Evolutionary conservation across 2,888 invertebrate genomes (phyloP).

Genomic region (Poecilobothrus nobilitatus): DNA sequence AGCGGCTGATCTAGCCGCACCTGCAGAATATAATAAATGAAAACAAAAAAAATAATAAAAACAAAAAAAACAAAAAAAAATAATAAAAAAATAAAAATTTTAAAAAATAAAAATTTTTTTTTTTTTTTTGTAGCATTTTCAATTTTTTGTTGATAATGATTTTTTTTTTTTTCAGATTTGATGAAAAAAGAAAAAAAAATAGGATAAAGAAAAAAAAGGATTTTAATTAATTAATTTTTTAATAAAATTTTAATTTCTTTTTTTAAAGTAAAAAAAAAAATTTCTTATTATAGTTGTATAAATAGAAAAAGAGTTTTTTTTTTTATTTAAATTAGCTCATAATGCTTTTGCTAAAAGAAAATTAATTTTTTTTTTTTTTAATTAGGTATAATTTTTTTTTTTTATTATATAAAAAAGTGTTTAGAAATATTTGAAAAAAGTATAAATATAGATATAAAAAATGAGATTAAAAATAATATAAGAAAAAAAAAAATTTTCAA

Average conservation of each 20-base stretch:
- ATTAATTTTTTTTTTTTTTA: background rate
- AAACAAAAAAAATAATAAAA: background rate
- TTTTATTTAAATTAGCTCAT: background rate
- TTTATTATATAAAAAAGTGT: background rate
- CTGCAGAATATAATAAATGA: slow-evolving; percentile 45
- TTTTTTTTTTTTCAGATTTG: background rate
- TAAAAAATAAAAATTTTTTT: background rate
- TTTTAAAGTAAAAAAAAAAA: background rate
- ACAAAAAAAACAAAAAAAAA: background rate
- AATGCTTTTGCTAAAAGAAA: slow-evolving; percentile 6
- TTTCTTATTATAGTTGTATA: too few relatives aligned
- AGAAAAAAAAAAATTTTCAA: background rate
- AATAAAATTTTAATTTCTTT: background rate
- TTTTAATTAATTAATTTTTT: background rate
- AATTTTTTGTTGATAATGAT: background rate
- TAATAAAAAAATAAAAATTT: background rate
- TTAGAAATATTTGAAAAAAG: background rate
- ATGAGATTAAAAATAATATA: background rate
- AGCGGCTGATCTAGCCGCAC: slow-evolving; percentile 88
- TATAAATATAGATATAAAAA: background rate
- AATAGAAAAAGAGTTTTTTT: background rate
- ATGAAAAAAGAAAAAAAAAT: background rate
- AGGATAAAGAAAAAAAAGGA: background rate
- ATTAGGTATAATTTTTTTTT: background rate
- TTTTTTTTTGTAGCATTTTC: background rate